These are phyloP conservation scores for Hylyphantes graminicola DNA, from an alignment of 1,140 invertebrate species.

Conservation along the genomic window DNA sequence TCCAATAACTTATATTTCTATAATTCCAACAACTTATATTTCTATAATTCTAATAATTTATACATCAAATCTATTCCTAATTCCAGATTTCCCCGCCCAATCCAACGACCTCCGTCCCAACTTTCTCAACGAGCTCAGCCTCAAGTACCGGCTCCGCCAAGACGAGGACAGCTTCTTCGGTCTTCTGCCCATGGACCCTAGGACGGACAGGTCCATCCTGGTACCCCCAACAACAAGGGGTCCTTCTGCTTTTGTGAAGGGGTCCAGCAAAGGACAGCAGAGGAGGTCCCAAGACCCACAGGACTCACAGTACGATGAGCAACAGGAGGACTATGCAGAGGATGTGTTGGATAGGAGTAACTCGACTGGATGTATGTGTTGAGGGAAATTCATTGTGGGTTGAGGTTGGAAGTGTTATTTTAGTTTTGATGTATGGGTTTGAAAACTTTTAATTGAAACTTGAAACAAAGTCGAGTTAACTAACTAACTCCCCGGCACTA, in stretches of 20 bases:
- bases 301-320: background rate
- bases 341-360: slow-evolving; percentile 15
- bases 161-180: slow-evolving; percentile 37
- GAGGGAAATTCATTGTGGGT: background rate
- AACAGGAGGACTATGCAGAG: slow-evolving; percentile 32
- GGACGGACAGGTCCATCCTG: background rate
- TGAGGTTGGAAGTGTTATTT: background rate
- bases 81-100: no score
- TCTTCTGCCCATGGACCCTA: background rate
- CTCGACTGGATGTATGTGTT: slow-evolving; percentile 30
- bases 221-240: background rate
- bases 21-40: no score
- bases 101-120: no score
- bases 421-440: background rate
- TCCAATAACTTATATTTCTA: no score
- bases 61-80: no score
- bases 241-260: background rate
- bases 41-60: no score
- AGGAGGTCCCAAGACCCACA: background rate
- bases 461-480: no score
- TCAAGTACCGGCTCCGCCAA: slow-evolving; percentile 18
- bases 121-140: background rate
- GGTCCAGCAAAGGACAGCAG: background rate
- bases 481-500: no score
- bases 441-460: no score